Conservation (phyloP, 2,113 vertebrate genomes). For the Toxotes chatareus region DNA sequence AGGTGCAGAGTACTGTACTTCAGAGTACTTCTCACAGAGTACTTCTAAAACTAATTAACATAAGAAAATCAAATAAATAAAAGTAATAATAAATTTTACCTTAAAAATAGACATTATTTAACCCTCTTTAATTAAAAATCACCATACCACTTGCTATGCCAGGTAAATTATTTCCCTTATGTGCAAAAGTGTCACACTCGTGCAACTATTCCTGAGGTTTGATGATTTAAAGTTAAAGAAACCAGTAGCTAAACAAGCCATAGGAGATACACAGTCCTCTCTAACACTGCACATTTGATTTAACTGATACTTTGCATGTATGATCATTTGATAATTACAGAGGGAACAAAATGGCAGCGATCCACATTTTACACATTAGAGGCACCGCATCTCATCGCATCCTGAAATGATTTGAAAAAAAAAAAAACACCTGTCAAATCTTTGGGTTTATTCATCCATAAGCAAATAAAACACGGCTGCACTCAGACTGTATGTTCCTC, state of each 20-base stretch:
- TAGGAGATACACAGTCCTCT: no score
- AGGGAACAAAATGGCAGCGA: not conserved
- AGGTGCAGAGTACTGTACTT: not conserved
- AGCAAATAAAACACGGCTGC: slow-evolving; percentile 26
- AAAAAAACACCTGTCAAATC: slow-evolving; percentile 10
- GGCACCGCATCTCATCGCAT: slow-evolving; percentile 9
- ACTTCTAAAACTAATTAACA: not conserved
- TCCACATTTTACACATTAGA: slow-evolving; percentile 30
- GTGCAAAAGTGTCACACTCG: no score
- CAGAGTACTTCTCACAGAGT: not conserved
- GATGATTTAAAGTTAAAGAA: no score
- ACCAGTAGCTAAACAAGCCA: no score
- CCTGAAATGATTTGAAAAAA: slow-evolving; percentile 27
- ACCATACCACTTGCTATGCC: not conserved
- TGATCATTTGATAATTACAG: not conserved
- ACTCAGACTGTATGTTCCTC: slow-evolving; percentile 2
- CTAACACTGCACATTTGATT: no score
- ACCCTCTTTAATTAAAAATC: not conserved
- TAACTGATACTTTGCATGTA: no score
- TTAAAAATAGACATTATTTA: not conserved
- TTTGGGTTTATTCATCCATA: slow-evolving; percentile 39
- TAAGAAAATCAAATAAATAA: not conserved
- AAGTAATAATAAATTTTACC: not conserved
- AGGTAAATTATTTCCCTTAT: not conserved
- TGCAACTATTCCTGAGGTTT: no score